Evolutionary conservation across 2,888 invertebrate genomes (phyloP), one percentile per base, ranked within the genome.

Genomic region (Polyploca ridens): DNA sequence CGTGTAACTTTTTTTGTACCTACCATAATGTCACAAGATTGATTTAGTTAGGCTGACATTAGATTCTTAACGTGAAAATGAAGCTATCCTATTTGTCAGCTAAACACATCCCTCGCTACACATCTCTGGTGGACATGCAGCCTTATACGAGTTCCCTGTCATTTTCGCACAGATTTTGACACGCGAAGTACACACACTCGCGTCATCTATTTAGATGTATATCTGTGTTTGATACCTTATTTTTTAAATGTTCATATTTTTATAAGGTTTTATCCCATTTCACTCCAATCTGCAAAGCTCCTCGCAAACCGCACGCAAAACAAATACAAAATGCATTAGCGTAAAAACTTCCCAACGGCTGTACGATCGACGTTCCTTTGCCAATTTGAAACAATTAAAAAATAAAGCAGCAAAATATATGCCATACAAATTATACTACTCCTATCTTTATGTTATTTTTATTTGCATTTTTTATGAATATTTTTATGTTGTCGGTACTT

Each of bases 361-460:
- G 27, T 41, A 10, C 6, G 13, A 6, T 44, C 19, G 41, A 41
- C 7, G 63, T 62, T 16, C 62, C 46, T 66, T 62, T 67, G 68
- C 71, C 70, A 66, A 72, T 66, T 62, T 80, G 87, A 87, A 82
- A 80, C 79, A 87, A 85, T 88, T 66, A 89, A 89, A 84, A 90
- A 87, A 89, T 79, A 84, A 92, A 93, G 93, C 93, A 85, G 91
- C 93, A 93, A 93, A 92, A 88, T 78, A 93, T 91, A 89, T 84
- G 86, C 87, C 86, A 86, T 85, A 87, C 81, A 88, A 84, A 81
- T 79, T 79, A 73, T 68, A 71, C 71, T 71, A 70, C 70, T 68
- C 70, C 63, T 69, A 69, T 78, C 72, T 58, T 63, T 64, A 64
- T 35, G 38, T 65, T 57, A 63, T 62, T 60, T 61, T 63, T 62